phyloP scores from a whole-genome alignment of 2,888 invertebrate genomes.

The Drosophila borborema region DNA sequence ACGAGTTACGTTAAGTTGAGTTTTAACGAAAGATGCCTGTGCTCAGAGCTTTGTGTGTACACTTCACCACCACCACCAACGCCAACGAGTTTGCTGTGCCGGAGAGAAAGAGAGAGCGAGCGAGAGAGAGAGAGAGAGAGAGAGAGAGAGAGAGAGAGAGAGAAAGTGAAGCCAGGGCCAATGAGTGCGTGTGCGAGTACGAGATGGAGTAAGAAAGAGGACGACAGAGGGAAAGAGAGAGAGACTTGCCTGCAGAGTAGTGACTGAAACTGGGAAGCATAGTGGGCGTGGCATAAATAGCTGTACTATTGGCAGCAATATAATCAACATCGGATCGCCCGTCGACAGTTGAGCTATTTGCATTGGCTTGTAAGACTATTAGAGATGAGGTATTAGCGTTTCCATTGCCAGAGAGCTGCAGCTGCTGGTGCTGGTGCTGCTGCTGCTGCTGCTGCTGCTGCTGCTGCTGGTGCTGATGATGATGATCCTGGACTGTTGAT shows the following conservation, averaged over 20 bases:
- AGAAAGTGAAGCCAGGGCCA: not conserved
- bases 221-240: not conserved
- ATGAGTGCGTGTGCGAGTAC: constrained; percentile 28
- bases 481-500: constrained; percentile 22
- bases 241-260: constrained; percentile 88
- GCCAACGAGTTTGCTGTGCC: not conserved
- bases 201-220: constrained; percentile 5
- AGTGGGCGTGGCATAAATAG: constrained; percentile 86
- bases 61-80: not conserved
- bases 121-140: not conserved
- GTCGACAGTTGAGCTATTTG: constrained; percentile 39
- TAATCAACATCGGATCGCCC: constrained; percentile 48
- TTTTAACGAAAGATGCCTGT: not conserved
- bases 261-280: constrained; percentile 90
- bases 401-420: constrained; percentile 32
- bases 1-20: not conserved
- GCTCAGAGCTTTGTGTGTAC: not conserved
- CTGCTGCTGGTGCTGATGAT: constrained; percentile 27
- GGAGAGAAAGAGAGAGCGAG: not conserved
- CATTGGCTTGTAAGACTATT: constrained; percentile 87
- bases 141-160: not conserved
- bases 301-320: constrained; percentile 35
- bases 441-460: constrained; percentile 6
- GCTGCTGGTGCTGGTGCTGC: constrained; percentile 26
- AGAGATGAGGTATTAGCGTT: constrained; percentile 69